These are phyloP conservation scores for Silurus glanis DNA, from an alignment of 2,113 vertebrate genomes.

Conservation along the genomic window DNA sequence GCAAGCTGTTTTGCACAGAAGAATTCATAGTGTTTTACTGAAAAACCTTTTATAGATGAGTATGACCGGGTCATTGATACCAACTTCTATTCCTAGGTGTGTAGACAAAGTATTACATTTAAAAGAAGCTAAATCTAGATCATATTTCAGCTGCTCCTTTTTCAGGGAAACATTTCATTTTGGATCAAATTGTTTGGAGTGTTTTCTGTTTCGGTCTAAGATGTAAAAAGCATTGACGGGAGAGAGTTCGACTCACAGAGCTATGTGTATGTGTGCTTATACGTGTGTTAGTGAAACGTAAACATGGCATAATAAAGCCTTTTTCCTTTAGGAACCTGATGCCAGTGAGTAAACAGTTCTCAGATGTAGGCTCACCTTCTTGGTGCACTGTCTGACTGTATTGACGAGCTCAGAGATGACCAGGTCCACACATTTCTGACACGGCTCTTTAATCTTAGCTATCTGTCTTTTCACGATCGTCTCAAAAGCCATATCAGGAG, in stretches of 20 bases:
- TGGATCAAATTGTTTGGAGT: background rate
- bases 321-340: too few relatives aligned
- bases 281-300: too few relatives aligned
- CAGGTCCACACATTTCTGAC: constrained; percentile 98
- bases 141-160: background rate
- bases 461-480: constrained; percentile 98
- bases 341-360: background rate
- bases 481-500: constrained; percentile 98
- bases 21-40: background rate
- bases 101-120: background rate
- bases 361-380: constrained; percentile 70
- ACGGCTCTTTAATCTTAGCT: constrained; percentile 94
- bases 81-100: background rate
- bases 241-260: too few relatives aligned
- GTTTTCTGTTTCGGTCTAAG: too few relatives aligned
- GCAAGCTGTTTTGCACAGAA: constrained; percentile 74
- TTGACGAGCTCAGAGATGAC: constrained; percentile 95
- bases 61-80: background rate
- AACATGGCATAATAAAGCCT: too few relatives aligned
- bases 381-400: constrained; percentile 95
- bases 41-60: background rate
- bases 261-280: too few relatives aligned
- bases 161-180: background rate
- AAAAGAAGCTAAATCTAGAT: background rate
- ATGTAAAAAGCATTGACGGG: too few relatives aligned